These are phyloP conservation scores for Pollenia labialis DNA, from an alignment of 2,888 invertebrate species.

Conservation along the genomic window DNA sequence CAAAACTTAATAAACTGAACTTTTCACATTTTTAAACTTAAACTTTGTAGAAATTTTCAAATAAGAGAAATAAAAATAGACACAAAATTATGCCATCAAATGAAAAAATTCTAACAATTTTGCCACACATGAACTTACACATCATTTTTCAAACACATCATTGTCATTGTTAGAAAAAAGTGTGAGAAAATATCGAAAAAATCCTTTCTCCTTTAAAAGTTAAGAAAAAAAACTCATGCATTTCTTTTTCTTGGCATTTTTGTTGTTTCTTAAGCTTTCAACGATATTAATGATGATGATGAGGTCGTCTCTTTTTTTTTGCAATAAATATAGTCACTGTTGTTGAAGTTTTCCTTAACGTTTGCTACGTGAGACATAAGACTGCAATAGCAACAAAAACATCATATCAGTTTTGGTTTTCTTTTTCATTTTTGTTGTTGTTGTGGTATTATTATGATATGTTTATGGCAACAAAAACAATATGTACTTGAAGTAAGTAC, in stretches of 20 bases:
- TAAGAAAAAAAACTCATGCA: conserved; percentile 16
- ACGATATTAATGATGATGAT: conserved; percentile 54
- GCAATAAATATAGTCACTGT: conserved; percentile 17
- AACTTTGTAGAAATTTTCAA: background rate
- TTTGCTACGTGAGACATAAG: conserved; percentile 60
- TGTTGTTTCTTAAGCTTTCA: conserved; percentile 31
- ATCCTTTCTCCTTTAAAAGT: background rate
- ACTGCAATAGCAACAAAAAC: conserved; percentile 9
- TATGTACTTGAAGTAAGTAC: conserved; percentile 30
- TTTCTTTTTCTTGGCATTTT: conserved; percentile 20
- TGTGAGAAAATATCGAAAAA: background rate
- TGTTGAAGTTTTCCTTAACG: conserved; percentile 45
- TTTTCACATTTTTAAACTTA: background rate
- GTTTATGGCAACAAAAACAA: conserved; percentile 28
- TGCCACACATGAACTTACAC: conserved; percentile 33
- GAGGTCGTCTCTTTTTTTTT: conserved; percentile 43
- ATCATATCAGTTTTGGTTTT: conserved; percentile 11
- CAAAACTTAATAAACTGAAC: background rate
- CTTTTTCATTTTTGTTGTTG: conserved; percentile 20
- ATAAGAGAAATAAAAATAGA: background rate
- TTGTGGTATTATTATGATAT: conserved; percentile 26
- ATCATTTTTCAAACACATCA: conserved; percentile 39
- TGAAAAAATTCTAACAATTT: conserved; percentile 5
- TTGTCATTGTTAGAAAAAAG: background rate
- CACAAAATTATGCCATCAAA: conserved; percentile 7